These are phyloP conservation scores for Condylura cristata DNA, from an alignment of 2,113 vertebrate genomes.

Conservation along the genomic window DNA sequence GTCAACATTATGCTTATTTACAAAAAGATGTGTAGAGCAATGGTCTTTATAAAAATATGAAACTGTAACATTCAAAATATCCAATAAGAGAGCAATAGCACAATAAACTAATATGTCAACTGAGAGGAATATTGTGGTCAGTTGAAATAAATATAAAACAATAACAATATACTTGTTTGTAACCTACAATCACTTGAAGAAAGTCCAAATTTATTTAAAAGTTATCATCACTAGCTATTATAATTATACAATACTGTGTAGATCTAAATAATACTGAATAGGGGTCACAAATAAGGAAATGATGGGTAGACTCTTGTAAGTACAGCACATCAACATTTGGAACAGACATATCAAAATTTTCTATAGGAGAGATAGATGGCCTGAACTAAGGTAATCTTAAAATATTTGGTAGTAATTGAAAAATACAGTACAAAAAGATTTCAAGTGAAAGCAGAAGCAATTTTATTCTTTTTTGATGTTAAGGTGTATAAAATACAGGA, in stretches of 20 bases:
- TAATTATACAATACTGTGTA: neutral
- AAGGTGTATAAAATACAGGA: neutral
- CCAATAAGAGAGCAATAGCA: neutral
- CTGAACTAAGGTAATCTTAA: neutral
- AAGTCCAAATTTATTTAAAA: neutral
- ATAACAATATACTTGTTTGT: neutral
- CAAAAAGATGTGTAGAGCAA: neutral
- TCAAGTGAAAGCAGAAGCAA: neutral
- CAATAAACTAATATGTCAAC: neutral
- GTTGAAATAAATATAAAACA: neutral
- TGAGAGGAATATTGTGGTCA: neutral
- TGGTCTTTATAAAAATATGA: neutral
- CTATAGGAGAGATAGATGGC: neutral
- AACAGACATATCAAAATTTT: neutral
- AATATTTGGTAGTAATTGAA: neutral
- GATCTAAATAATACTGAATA: constrained; percentile 12
- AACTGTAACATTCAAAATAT: neutral
- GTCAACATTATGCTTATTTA: too few species aligned
- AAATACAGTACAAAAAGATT: neutral
- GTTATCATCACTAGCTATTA: neutral
- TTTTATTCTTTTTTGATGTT: neutral
- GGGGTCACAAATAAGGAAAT: neutral
- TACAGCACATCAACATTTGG: neutral
- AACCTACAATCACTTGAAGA: neutral
- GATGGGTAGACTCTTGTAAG: neutral